Percentiles rank a stretch among this genome's conserved stretches.
phyloP scores from a whole-genome alignment of 2,797 vertebrate genomes.

The Sibirionetta formosa region DNA sequence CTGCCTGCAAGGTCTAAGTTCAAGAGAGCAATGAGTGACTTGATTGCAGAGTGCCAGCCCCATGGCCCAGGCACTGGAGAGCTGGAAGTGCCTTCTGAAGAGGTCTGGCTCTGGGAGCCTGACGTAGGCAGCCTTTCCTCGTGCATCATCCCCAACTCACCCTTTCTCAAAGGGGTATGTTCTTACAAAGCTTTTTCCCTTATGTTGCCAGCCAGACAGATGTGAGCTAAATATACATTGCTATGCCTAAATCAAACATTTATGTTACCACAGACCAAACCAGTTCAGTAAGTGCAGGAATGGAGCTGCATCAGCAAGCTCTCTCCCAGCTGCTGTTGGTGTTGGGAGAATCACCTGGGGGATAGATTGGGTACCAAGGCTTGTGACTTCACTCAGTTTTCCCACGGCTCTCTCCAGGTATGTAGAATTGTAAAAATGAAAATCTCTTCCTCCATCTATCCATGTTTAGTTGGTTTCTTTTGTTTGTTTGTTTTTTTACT shows the following conservation, averaged over 20 bases:
- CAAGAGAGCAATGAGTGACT: not conserved
- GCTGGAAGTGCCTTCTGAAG: not conserved
- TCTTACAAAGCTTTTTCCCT: not conserved
- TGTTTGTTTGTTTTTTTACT: not conserved
- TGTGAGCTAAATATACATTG: not conserved
- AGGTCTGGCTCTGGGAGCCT: not conserved
- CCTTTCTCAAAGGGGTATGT: not conserved
- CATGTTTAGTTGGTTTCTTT: not conserved
- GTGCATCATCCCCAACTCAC: not conserved
- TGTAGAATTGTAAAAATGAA: not conserved
- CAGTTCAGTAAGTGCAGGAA: not conserved
- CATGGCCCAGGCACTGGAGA: not conserved
- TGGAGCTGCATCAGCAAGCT: not conserved
- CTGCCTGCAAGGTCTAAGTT: not conserved
- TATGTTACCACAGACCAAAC: not conserved
- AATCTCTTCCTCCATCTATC: not conserved
- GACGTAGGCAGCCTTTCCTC: not conserved
- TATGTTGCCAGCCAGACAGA: not conserved
- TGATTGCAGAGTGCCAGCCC: not conserved
- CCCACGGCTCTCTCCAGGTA: not conserved
- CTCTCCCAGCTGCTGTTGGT: not conserved
- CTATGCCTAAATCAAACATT: not conserved
- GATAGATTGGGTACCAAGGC: not conserved
- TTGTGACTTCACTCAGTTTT: not conserved
- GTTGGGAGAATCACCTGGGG: not conserved